These are phyloP conservation scores for Byasa hedistus DNA, from an alignment of 2,888 invertebrate genomes.

Conservation along the genomic window DNA sequence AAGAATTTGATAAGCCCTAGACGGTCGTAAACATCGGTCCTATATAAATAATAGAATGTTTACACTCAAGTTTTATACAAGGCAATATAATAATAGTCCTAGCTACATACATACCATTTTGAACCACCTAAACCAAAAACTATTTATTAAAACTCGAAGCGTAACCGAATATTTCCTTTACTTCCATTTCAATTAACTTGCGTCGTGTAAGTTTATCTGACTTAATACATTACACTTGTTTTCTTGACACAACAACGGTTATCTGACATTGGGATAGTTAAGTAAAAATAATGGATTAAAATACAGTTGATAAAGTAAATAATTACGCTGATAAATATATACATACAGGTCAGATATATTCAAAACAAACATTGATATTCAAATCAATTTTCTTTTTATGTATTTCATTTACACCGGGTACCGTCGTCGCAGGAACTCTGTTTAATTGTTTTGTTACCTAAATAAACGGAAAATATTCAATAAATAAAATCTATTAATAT, in stretches of 20 bases:
- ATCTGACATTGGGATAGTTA: constrained; percentile 8
- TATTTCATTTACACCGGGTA: background rate
- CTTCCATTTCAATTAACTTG: background rate
- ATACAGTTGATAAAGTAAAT: constrained; percentile 9
- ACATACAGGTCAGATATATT: background rate
- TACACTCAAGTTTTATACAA: constrained; percentile 23
- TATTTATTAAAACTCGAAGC: no score
- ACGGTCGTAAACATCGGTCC: constrained; percentile 30
- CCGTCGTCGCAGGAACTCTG: background rate
- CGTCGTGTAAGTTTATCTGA: background rate
- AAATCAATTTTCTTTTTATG: constrained; percentile 11
- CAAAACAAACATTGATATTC: constrained; percentile 4
- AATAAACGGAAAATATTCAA: background rate
- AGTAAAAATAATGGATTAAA: constrained; percentile 7
- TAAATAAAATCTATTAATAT: background rate
- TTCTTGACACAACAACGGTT: constrained; percentile 2
- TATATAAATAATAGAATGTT: constrained; percentile 29
- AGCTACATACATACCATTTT: background rate
- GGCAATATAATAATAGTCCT: constrained; percentile 16
- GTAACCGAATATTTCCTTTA: background rate
- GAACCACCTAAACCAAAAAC: no score
- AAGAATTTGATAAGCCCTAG: constrained; percentile 30
- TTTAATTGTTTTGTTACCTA: background rate
- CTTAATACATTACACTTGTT: constrained; percentile 4
- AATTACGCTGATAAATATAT: constrained; percentile 8